Evolutionary conservation across 2,888 invertebrate genomes (phyloP), one percentile per base, ranked within the genome.

Genomic region (Mallateleia sp.): DNA sequence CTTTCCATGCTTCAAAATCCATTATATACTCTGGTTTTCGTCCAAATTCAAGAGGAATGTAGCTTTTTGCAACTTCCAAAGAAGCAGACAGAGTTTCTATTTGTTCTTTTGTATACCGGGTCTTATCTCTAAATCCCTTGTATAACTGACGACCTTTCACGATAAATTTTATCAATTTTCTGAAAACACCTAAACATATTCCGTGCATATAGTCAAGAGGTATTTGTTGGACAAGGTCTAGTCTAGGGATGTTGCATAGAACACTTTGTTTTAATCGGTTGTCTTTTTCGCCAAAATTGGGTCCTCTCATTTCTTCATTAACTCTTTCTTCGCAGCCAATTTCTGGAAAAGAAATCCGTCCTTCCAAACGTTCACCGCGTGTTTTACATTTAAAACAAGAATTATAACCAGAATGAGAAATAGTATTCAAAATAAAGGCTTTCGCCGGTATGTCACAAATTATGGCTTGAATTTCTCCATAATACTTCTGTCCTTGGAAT

Each of bases 341-440:
- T 24, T 42, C 11, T 8, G 79, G 81, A 67, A 60, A 87, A 64
- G 45, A 71, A 0, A 69, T 52, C 42, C 80, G 54, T 1, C 11
- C 14, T n/a, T 42, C 54, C 15, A 58, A 4, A 45, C 69, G 79
- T 18, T 38, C 34, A 11, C 84, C 87, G 45, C 56, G 38, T 22
- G 74, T 67, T 20, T 34, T 80, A 28, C 80, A 87, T 60, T 80
- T 84, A 14, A 62, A 78, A 52, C 84, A 87, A n/a, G 79, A 62
- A 38, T 64, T 56, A 47, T 58, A 84, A 2, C 60, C 83, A 14
- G 42, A 52, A 28, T 84, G 80, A 1, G 64, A 42, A 71, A 79
- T 47, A 3, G 47, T 64, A 18, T 38, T 34, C 20, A 64, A 56
- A 32, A 87, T 28, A 20, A 60, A 75, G 15, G 69, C 25, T 58